Evolutionary conservation across 2,888 invertebrate species (phyloP).

Genomic region (Xanthia icteritia): DNA sequence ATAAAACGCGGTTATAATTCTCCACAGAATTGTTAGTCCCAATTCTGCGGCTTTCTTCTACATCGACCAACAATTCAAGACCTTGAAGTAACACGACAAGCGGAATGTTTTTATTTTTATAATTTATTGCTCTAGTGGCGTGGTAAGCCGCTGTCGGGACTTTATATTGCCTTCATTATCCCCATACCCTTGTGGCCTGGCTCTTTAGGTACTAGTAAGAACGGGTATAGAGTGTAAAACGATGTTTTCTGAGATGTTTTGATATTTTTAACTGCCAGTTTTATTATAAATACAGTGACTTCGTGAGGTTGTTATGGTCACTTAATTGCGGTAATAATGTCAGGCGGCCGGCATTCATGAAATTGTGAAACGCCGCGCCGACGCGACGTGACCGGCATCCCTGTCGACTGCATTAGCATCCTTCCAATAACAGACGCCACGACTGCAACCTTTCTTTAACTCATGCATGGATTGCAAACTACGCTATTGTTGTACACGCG

Average conservation of each 20-base stretch:
- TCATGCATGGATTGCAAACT: conserved; percentile 66
- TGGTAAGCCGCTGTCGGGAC: conserved; percentile 34
- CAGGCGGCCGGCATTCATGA: conserved; percentile 68
- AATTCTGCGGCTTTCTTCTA: conserved; percentile 41
- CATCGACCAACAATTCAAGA: conserved; percentile 44
- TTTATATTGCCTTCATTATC: conserved; percentile 66
- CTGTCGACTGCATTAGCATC: conserved; percentile 62
- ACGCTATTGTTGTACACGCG: conserved; percentile 38
- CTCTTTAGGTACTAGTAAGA: conserved; percentile 28
- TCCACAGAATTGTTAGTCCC: conserved; percentile 1
- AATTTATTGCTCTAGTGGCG: conserved; percentile 55
- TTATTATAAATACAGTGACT: conserved; percentile 49
- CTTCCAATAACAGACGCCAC: conserved; percentile 66
- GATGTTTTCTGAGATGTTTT: conserved; percentile 42
- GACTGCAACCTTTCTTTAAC: conserved; percentile 70
- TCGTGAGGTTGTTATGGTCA: conserved; percentile 66
- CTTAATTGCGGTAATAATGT: conserved; percentile 76
- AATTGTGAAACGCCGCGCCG: conserved; percentile 69
- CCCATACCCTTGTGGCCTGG: conserved; percentile 57
- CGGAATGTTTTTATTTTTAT: conserved; percentile 56
- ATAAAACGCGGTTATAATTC: conserved; percentile 21
- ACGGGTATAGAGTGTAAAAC: conserved; percentile 40
- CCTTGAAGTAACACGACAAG: conserved; percentile 43
- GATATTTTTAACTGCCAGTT: conserved; percentile 55
- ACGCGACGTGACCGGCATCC: conserved; percentile 77